A percentile compares a stretch with the other conserved stretches of the same genome.
Evolutionary conservation across 2,113 vertebrate species (phyloP).

Genomic region (Ctenomys sociabilis): DNA sequence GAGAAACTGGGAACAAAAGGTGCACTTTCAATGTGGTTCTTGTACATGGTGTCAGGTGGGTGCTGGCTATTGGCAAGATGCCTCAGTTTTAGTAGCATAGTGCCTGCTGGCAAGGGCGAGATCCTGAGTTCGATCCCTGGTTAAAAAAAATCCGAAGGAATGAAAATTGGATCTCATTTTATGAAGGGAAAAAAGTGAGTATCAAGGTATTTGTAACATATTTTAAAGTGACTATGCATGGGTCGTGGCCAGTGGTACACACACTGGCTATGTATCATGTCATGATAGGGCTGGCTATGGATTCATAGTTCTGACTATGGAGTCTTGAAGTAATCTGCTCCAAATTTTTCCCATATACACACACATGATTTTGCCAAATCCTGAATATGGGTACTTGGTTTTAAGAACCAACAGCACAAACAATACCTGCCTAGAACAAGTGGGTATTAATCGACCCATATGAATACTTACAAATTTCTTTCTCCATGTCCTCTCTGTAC

Average conservation of each 20-base stretch:
- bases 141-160: not conserved
- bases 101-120: no score
- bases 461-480: not conserved
- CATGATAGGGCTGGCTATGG: not conserved
- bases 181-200: not conserved
- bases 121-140: no score
- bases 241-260: not conserved
- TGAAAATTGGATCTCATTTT: not conserved
- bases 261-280: not conserved
- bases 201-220: slow-evolving; percentile 9
- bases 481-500: not conserved
- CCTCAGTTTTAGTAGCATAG: not conserved
- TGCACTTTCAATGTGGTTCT: not conserved
- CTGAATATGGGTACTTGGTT: not conserved
- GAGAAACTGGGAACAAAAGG: not conserved
- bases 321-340: slow-evolving; percentile 45
- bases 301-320: slow-evolving; percentile 18
- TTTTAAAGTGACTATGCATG: not conserved
- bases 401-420: not conserved
- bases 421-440: slow-evolving; percentile 2
- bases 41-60: not conserved
- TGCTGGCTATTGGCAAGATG: not conserved
- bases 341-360: not conserved
- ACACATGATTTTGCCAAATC: not conserved
- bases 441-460: not conserved